A percentile compares a stretch with the other conserved stretches of the same genome.
Evolutionary conservation across 2,888 invertebrate genomes (phyloP).

Genomic region (Hyposoter didymator): DNA sequence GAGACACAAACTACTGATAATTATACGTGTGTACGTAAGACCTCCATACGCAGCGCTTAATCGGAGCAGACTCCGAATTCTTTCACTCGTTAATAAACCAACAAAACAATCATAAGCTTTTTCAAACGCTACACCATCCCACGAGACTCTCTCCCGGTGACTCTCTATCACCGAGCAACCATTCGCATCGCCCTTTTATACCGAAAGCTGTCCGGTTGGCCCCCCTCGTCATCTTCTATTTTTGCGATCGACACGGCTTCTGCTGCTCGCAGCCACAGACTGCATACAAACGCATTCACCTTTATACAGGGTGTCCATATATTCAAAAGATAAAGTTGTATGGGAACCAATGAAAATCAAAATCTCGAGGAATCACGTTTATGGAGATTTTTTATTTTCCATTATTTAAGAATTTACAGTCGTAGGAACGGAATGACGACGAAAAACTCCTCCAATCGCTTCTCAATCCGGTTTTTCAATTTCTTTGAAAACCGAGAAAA

Average conservation of each 20-base stretch:
- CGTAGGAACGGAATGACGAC: background rate
- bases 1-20: background rate
- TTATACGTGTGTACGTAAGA: background rate
- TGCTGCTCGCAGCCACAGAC: slow-evolving; percentile 38
- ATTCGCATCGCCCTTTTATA: slow-evolving; percentile 73
- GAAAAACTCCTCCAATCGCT: background rate
- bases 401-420: background rate
- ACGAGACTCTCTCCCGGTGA: slow-evolving; percentile 9
- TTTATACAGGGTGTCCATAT: slow-evolving; percentile 19
- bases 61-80: background rate
- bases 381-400: background rate
- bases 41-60: background rate
- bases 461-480: background rate
- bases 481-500: background rate
- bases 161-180: slow-evolving; percentile 44
- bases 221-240: slow-evolving; percentile 75
- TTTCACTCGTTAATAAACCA: background rate
- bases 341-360: background rate
- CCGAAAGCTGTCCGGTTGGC: slow-evolving; percentile 70
- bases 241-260: slow-evolving; percentile 68
- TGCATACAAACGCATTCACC: slow-evolving; percentile 3
- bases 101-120: background rate
- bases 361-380: background rate
- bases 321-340: no score
- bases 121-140: background rate